Base-by-base conservation (phyloP, 2,797 vertebrate species). In the Enteromius fasciolatus region DNA sequence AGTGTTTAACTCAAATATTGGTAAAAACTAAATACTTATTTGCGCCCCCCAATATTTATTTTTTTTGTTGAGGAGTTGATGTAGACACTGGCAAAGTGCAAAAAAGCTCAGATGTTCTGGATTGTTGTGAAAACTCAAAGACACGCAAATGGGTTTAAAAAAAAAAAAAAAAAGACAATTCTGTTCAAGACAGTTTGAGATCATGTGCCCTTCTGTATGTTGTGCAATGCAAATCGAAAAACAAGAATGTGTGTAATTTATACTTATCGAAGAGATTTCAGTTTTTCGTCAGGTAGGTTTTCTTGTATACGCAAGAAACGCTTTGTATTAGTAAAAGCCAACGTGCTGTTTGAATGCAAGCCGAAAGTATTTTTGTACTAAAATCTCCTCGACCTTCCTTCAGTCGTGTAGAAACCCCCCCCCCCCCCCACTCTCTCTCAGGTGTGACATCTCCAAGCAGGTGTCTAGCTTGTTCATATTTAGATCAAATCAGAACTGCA, bases 181-280 rank as follows among this genome's bases (percentile, higher is more conserved):
- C 64, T 36, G 9, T 68, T 39, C 11, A 46, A 82, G 46, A 87
- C 52, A 76, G 33, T 39, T 67, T 77, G 52, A 80, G 57, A 50
- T 79, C n/a, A 28, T 86, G 89, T 91, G 89, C 90, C 81, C 89
- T 89, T 91, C 88, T 86, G 90, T 90, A 88, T 70, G 44, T 92
- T 92, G 92, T 93, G 91, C 92, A 93, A 92, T 94, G 90, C 63
- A 57, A 87, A 89, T 80, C 86, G 85, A 84, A 91, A 91, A 89
- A 91, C 63, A 89, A 87, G 91, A 95, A 94, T 94, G 93, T 94
- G 78, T 94, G 74, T 77, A 89, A 93, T 94, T 94, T 93, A 92
- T 94, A 91, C 86, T 83, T 89, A 89, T 90, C 31, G 31, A 41
- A 87, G 89, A 87, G 69, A 41, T 78, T 93, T 59, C 77, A 91